Conservation (phyloP, 1,140 invertebrate genomes). For the Sinonovacula constricta region DNA sequence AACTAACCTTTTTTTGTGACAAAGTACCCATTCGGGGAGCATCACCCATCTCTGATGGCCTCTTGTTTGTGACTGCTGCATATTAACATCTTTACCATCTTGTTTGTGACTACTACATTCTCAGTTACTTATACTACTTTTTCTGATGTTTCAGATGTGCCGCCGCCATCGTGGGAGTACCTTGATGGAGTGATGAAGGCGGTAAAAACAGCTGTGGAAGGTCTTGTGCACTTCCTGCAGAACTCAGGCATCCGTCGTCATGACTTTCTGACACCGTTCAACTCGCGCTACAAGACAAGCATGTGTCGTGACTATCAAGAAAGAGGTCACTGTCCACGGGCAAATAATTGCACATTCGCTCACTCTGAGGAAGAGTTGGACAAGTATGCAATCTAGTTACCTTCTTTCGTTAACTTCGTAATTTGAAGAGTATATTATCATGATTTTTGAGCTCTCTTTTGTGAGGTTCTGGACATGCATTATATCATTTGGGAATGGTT, state of each 20-base stretch:
- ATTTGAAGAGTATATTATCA: neutral
- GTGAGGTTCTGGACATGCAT: neutral
- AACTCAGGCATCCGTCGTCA: constrained; percentile 83
- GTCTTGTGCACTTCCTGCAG: constrained; percentile 91
- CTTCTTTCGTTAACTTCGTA: neutral
- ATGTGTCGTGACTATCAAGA: constrained; percentile 91
- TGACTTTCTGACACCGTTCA: constrained; percentile 82
- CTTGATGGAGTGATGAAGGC: constrained; percentile 87
- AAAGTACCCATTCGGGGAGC: too few species aligned
- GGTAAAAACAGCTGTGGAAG: constrained; percentile 89
- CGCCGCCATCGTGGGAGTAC: constrained; percentile 83
- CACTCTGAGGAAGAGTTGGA: constrained; percentile 95
- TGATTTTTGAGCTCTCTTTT: neutral
- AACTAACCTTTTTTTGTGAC: too few species aligned
- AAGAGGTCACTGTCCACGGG: constrained; percentile 89
- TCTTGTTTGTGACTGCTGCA: too few species aligned
- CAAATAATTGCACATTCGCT: constrained; percentile 93
- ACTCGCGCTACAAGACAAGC: constrained; percentile 92
- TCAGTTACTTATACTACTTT: neutral
- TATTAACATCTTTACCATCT: too few species aligned
- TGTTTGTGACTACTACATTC: neutral
- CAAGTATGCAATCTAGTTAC: constrained; percentile 82
- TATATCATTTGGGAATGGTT: neutral
- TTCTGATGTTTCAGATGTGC: constrained; percentile 84
- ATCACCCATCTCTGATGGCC: too few species aligned